These are phyloP conservation scores for Lobophora halterata DNA, from an alignment of 2,888 invertebrate genomes.

Conservation along the genomic window DNA sequence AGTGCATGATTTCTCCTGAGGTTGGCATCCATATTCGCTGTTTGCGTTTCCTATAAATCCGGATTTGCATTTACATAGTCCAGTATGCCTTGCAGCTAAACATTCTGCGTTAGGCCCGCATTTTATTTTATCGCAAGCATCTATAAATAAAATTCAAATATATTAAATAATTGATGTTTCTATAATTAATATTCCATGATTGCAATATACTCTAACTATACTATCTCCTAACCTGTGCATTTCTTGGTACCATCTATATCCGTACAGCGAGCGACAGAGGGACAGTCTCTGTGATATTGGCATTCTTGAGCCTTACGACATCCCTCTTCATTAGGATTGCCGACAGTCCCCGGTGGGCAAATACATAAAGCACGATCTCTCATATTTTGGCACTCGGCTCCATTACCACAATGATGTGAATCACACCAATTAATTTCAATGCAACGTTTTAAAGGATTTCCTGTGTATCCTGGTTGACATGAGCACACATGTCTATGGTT, in stretches of 20 bases:
- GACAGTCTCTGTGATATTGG: slow-evolving; percentile 88
- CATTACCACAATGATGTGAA: slow-evolving; percentile 88
- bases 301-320: slow-evolving; percentile 92
- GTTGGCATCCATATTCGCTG: slow-evolving; percentile 87
- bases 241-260: slow-evolving; percentile 86
- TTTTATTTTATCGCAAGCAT: slow-evolving; percentile 87
- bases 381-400: slow-evolving; percentile 89
- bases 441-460: slow-evolving; percentile 87
- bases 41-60: slow-evolving; percentile 90
- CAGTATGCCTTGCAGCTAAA: slow-evolving; percentile 86
- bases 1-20: slow-evolving; percentile 86
- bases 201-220: too few species aligned
- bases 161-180: neutral
- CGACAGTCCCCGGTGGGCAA: slow-evolving; percentile 89
- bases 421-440: slow-evolving; percentile 89
- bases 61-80: slow-evolving; percentile 88
- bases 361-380: slow-evolving; percentile 89
- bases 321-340: slow-evolving; percentile 92
- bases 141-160: slow-evolving; percentile 54
- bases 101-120: slow-evolving; percentile 94
- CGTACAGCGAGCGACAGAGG: slow-evolving; percentile 88
- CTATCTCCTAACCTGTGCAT: too few species aligned
- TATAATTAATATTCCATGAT: slow-evolving; percentile 11
- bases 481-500: slow-evolving; percentile 87
- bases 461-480: slow-evolving; percentile 94